Evolutionary conservation across 2,797 vertebrate species (phyloP).

Genomic region (Pangasius macronema): DNA sequence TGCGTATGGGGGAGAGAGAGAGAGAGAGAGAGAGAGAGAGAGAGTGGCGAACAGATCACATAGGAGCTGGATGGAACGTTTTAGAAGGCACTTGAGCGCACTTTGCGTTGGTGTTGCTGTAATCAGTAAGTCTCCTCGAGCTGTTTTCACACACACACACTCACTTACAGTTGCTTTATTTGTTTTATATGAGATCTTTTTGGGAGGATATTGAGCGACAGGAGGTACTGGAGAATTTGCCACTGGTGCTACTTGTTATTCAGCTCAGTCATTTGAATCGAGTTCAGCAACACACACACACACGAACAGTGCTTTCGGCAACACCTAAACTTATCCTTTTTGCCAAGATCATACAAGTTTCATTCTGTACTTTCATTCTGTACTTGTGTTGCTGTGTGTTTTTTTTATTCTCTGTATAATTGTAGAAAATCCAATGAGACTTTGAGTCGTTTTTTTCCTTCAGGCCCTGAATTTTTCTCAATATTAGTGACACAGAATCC

Average conservation of each 20-base stretch:
- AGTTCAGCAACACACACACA: background rate
- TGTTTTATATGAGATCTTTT: constrained; percentile 18
- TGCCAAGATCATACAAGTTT: background rate
- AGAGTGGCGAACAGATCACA: background rate
- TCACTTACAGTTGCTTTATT: constrained; percentile 14
- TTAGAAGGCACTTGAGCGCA: constrained; percentile 17
- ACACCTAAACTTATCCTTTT: background rate
- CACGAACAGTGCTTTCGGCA: background rate
- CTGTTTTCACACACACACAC: constrained; percentile 11
- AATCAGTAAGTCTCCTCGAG: constrained; percentile 36
- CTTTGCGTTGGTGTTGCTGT: constrained; percentile 21
- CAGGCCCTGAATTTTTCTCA: background rate
- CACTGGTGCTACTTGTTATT: background rate
- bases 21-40: constrained; percentile 39
- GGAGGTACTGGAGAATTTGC: background rate
- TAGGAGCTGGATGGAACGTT: constrained; percentile 16
- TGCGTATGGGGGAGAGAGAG: constrained; percentile 14
- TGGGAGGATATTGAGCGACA: background rate
- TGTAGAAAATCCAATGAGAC: background rate
- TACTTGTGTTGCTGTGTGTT: background rate
- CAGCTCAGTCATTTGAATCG: background rate
- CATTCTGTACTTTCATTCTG: too few relatives aligned
- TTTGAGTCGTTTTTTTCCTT: background rate
- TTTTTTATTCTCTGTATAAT: background rate
- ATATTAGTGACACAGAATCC: background rate